Evolutionary conservation across 1,140 invertebrate genomes (phyloP).

Genomic region (Drosophila rhopaloa): DNA sequence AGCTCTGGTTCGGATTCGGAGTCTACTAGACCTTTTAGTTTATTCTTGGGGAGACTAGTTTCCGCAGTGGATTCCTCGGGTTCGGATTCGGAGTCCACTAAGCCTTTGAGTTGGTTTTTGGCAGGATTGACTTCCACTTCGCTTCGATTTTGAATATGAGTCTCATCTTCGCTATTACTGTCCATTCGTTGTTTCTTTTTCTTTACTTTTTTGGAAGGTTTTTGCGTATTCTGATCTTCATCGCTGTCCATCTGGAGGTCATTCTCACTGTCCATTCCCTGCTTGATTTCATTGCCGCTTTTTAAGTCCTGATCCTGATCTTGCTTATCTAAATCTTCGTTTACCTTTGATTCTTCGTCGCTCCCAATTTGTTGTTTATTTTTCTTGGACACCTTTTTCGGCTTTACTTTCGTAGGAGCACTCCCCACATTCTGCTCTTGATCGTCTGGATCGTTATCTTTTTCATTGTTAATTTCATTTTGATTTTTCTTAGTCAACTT

Average conservation of each 20-base stretch:
- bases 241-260: not conserved
- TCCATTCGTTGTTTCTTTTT: constrained; percentile 43
- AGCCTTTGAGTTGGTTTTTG: constrained; percentile 42
- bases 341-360: constrained; percentile 8
- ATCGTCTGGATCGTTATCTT: not conserved
- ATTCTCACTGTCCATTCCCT: not conserved
- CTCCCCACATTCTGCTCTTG: not conserved
- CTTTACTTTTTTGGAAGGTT: constrained; percentile 30
- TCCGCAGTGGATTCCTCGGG: not conserved
- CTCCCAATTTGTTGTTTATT: constrained; percentile 23
- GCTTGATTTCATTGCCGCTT: not conserved
- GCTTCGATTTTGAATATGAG: constrained; percentile 3
- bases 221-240: not conserved
- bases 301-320: not conserved
- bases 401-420: too few relatives aligned
- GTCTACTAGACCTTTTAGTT: constrained; percentile 58
- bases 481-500: too few relatives aligned
- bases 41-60: constrained; percentile 26
- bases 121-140: not conserved
- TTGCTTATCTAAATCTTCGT: not conserved
- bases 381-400: constrained; percentile 17
- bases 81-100: constrained; percentile 61
- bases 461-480: not conserved
- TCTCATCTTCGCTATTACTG: constrained; percentile 29
- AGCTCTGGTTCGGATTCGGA: constrained; percentile 62